Conservation (phyloP, 2,888 invertebrate species). For the Polymixis lichenea region DNA sequence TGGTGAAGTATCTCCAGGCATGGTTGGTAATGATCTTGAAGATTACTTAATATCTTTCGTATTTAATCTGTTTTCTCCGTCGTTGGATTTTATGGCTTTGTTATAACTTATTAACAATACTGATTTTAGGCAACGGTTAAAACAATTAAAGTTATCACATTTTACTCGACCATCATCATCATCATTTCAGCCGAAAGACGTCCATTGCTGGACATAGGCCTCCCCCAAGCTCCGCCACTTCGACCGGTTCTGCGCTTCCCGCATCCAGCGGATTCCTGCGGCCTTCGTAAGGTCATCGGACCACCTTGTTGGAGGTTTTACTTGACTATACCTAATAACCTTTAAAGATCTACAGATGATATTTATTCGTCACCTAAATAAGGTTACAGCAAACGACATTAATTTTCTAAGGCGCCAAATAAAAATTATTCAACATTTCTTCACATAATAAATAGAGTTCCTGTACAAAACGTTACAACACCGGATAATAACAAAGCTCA, state of each 20-base stretch:
- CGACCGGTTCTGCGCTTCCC: too few relatives aligned
- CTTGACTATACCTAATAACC: background rate
- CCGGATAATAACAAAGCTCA: constrained; percentile 15
- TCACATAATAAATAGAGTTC: constrained; percentile 14
- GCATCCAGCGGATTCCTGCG: too few relatives aligned
- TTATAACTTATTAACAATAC: background rate
- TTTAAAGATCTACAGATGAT: background rate
- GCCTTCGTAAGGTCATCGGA: too few relatives aligned
- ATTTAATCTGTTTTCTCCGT: background rate
- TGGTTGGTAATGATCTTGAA: background rate
- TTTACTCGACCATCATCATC: background rate
- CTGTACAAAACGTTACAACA: constrained; percentile 9
- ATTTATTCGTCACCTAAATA: background rate
- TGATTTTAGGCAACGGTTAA: background rate
- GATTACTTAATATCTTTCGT: background rate
- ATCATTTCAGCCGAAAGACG: too few relatives aligned
- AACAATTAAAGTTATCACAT: background rate
- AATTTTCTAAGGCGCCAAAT: background rate
- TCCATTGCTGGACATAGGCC: too few relatives aligned
- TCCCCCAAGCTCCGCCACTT: too few relatives aligned
- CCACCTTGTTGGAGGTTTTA: too few relatives aligned
- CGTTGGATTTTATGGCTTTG: background rate
- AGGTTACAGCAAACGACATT: background rate
- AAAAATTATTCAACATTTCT: constrained; percentile 9
- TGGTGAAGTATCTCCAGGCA: background rate